Conservation (phyloP, 92 coral and sea anemone genomes). For the Heteractis magnifica region DNA sequence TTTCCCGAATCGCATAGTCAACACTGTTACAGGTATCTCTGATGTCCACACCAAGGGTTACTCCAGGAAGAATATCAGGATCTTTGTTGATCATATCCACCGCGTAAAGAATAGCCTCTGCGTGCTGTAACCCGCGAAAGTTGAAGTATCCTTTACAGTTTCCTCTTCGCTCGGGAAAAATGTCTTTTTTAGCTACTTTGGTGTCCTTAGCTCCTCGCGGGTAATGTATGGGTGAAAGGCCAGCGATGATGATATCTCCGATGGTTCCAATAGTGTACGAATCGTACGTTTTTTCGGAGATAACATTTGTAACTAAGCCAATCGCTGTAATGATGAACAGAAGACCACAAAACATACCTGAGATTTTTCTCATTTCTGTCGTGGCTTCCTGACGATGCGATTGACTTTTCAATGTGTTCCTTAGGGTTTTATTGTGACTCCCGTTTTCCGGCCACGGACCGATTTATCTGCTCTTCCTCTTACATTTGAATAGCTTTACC, state of each 20-base stretch:
- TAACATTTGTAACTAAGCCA: no score
- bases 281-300: neutral
- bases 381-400: no score
- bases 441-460: no score
- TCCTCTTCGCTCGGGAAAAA: neutral
- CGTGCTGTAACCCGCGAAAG: conserved; percentile 65
- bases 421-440: no score
- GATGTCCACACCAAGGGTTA: conserved; percentile 64
- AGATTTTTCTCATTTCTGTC: no score
- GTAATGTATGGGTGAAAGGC: conserved; percentile 64
- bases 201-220: conserved; percentile 32
- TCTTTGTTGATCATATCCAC: conserved; percentile 60
- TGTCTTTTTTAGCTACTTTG: neutral
- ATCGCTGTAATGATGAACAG: no score
- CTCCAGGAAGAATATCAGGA: conserved; percentile 56
- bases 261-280: conserved; percentile 13
- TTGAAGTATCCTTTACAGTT: conserved; percentile 65
- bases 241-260: conserved; percentile 60
- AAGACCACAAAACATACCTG: no score
- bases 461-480: no score
- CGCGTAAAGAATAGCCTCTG: conserved; percentile 72
- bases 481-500: no score
- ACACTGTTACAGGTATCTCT: conserved; percentile 74
- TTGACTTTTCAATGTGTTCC: no score
- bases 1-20: conserved; percentile 69